Evolutionary conservation across 2,113 vertebrate genomes (phyloP).

Genomic region (Calyptommatus sinebrachiatus): DNA sequence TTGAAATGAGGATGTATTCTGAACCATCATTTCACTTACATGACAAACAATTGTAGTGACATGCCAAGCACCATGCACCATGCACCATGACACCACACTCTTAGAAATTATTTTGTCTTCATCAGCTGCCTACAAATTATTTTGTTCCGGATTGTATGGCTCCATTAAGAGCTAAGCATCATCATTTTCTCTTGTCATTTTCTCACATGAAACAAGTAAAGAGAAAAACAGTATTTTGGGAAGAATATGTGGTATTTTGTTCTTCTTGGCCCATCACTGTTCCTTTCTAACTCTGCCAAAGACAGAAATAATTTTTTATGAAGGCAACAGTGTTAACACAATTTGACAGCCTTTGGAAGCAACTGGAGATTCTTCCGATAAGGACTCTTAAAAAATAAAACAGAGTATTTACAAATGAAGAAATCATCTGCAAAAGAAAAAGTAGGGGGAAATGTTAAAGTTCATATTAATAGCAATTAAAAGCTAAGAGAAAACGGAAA

Average conservation of each 20-base stretch:
- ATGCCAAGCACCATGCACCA: background rate
- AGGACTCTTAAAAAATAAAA: no score
- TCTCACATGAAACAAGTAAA: background rate
- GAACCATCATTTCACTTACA: background rate
- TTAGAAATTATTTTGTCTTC: constrained; percentile 20
- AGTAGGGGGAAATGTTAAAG: background rate
- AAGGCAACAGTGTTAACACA: background rate
- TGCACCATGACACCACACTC: background rate
- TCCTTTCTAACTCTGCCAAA: background rate
- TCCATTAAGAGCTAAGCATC: background rate
- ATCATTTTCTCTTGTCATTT: background rate
- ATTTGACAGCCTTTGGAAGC: background rate
- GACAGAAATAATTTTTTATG: background rate
- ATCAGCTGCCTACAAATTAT: constrained; percentile 15
- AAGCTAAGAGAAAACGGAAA: no score
- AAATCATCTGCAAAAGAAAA: background rate
- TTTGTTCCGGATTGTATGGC: background rate
- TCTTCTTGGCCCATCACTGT: background rate
- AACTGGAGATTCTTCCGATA: background rate
- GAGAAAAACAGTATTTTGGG: background rate
- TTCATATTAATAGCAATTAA: background rate
- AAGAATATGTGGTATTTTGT: background rate
- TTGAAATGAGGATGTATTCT: background rate
- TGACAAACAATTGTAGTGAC: background rate
- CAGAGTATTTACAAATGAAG: background rate